Evolutionary conservation across 2,888 invertebrate genomes (phyloP).

Genomic region (Oscheius sp.): DNA sequence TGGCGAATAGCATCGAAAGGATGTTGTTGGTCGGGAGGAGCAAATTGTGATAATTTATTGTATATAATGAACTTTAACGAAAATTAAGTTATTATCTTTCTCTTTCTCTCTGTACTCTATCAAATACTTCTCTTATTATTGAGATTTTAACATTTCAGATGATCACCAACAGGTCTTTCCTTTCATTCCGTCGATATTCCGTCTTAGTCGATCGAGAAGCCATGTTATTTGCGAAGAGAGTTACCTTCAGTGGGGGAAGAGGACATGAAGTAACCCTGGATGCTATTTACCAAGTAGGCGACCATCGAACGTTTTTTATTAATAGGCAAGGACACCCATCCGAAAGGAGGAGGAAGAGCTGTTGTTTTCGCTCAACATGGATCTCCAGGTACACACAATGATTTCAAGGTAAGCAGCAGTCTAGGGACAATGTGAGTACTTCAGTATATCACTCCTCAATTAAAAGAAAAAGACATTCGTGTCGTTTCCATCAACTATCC

Average conservation of each 20-base stretch:
- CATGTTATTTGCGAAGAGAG: constrained; percentile 2
- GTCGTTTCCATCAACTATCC: constrained; percentile 57
- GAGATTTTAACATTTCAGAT: constrained; percentile 5
- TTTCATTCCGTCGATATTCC: background rate
- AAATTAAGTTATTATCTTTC: background rate
- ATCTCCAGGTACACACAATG: constrained; percentile 54
- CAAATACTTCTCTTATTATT: background rate
- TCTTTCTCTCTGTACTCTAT: background rate
- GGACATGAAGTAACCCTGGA: constrained; percentile 13
- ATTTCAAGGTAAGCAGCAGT: no score
- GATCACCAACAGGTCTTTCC: background rate
- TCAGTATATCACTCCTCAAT: constrained; percentile 39
- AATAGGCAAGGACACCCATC: constrained; percentile 42
- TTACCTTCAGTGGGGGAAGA: constrained; percentile 10
- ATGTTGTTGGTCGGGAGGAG: constrained; percentile 1
- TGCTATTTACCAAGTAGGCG: constrained; percentile 28
- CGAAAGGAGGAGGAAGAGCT: constrained; percentile 39
- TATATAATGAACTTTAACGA: no score
- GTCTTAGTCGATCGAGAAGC: constrained; percentile 5
- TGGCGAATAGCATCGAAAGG: constrained; percentile 27
- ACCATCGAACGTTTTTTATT: background rate
- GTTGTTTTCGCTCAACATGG: constrained; percentile 53
- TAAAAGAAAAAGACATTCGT: constrained; percentile 41
- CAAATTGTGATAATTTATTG: background rate
- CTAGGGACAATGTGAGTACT: no score